These are phyloP conservation scores for Gypaetus barbatus DNA, from an alignment of 2,797 vertebrate genomes.

Conservation along the genomic window DNA sequence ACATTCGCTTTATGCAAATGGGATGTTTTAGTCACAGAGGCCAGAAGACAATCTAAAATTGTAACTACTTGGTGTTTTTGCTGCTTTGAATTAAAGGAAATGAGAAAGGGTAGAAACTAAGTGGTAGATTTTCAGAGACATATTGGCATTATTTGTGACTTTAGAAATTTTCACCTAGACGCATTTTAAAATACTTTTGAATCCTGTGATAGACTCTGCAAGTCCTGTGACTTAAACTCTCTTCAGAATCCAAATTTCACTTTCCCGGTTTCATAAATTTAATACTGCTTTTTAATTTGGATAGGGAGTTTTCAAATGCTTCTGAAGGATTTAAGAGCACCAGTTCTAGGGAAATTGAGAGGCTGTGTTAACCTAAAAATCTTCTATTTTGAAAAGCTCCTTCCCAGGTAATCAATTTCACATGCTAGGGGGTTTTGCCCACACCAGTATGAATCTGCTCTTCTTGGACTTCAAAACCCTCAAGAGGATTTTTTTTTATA, in stretches of 20 bases:
- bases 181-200: background rate
- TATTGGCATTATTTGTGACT: background rate
- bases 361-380: background rate
- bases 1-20: rapidly evolving
- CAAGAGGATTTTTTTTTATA: background rate
- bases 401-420: background rate
- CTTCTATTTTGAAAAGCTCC: background rate
- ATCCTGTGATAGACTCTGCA: background rate
- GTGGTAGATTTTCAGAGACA: background rate
- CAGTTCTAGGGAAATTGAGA: background rate
- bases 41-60: background rate
- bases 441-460: background rate
- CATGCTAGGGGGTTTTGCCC: background rate
- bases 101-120: background rate
- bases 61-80: background rate
- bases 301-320: background rate
- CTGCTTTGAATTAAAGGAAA: background rate
- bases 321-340: background rate
- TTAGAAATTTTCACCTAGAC: background rate
- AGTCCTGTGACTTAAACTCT: background rate
- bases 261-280: background rate
- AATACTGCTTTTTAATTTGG: background rate
- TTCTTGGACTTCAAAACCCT: background rate
- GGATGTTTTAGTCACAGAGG: background rate
- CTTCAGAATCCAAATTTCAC: background rate